Conservation (phyloP, 1,140 invertebrate genomes). For the Brachionus rubens region DNA sequence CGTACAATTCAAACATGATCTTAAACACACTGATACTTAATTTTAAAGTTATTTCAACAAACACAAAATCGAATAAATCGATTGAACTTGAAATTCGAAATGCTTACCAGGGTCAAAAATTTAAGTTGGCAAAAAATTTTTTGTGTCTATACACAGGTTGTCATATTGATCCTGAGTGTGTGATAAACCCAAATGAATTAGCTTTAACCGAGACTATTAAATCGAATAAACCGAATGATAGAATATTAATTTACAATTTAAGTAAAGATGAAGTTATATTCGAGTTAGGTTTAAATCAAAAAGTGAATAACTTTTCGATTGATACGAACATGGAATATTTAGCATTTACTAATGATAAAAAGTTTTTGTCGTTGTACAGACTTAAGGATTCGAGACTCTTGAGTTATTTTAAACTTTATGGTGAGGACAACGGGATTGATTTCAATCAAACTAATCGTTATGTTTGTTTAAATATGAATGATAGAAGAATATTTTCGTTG, state of each 20-base stretch:
- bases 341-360: not conserved
- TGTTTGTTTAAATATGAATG: slow-evolving; percentile 11
- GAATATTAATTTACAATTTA: not conserved
- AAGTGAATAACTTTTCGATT: not conserved
- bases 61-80: not conserved
- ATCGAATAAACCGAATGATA: not conserved
- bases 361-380: not conserved
- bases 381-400: not conserved
- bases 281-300: not conserved
- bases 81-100: not conserved
- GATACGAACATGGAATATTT: not conserved
- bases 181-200: not conserved
- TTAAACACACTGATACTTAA: not conserved
- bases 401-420: not conserved
- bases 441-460: not conserved
- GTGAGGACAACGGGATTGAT: not conserved
- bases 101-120: not conserved
- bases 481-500: not conserved
- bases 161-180: not conserved
- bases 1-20: not conserved
- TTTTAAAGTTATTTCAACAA: slow-evolving; percentile 1
- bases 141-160: not conserved
- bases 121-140: not conserved
- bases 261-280: not conserved
- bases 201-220: not conserved